Percentiles rank a stretch among this genome's conserved stretches.
Conservation (phyloP, 2,888 invertebrate species). For the Mellilla xanthometata region DNA sequence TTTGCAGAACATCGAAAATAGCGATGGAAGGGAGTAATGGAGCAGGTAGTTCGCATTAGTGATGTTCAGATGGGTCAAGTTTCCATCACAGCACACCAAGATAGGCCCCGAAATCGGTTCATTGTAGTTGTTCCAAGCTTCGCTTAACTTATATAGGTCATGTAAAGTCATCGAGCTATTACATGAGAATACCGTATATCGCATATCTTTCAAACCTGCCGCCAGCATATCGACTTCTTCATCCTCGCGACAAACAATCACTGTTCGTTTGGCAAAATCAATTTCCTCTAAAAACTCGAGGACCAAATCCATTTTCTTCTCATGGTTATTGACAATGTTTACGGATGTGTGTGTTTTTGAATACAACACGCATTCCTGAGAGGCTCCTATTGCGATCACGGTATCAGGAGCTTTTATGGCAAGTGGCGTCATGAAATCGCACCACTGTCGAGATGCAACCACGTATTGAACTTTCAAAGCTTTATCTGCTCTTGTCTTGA, state of each 20-base stretch:
- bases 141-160: constrained; percentile 60
- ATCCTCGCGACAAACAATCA: constrained; percentile 84
- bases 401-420: constrained; percentile 81
- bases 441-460: constrained; percentile 85
- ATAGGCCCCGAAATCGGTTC: constrained; percentile 71
- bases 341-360: constrained; percentile 75
- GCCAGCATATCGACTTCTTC: constrained; percentile 78
- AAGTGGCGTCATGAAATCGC: constrained; percentile 79
- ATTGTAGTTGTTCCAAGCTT: constrained; percentile 60
- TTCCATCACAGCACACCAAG: constrained; percentile 87
- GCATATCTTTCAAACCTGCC: constrained; percentile 40
- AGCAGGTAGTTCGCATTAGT: constrained; percentile 86
- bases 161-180: constrained; percentile 63
- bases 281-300: constrained; percentile 74
- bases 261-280: constrained; percentile 72
- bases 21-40: constrained; percentile 86
- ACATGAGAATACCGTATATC: constrained; percentile 52
- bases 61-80: constrained; percentile 84
- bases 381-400: constrained; percentile 86
- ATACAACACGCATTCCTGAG: constrained; percentile 89
- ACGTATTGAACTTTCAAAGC: constrained; percentile 82
- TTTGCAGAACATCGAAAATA: constrained; percentile 86
- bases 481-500: constrained; percentile 63
- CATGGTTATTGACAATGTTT: constrained; percentile 53
- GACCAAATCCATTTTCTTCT: constrained; percentile 67